Evolutionary conservation across 2,113 vertebrate genomes (phyloP), one percentile per base, ranked within the genome.

Genomic region (Lampris megalopsis): DNA sequence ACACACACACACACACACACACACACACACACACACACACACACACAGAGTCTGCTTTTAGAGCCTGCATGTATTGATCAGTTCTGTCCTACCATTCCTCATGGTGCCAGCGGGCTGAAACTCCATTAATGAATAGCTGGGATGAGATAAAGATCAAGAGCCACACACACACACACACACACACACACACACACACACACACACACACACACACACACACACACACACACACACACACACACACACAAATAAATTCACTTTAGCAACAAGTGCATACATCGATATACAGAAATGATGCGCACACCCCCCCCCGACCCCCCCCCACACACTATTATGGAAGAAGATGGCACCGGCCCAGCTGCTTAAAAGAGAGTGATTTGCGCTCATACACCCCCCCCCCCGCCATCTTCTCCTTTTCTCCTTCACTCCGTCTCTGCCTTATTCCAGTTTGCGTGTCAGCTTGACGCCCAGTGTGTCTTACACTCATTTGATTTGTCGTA

Each of bases 71-170:
- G 48, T 86, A 77, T 86, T 80, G 79, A 86, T 90, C 79, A 40
- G 64, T 68, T 80, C 63, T 76, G 45, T 80, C 58, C 63, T 73
- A 68, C 77, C 77, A 85, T 86, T 87, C 73, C 68, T 75, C 57
- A 41, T 70, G 85, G 79, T 83, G 80, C 73, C 89, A 90, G 63
- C 65, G 53, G 75, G 81, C 74, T 84, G 72, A 81, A 77, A 80
- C 69, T 58, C 71, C 64, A 85, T 85, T 86, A 85, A 86, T 80
- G 78, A 89, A 79, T 79, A 79, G 77, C 65, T 73, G 49, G 71
- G 57, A 50, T 70, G 68, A 84, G 83, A 88, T 81, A 76, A 81
- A 84, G 77, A 80, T 84, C 75, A 64, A n/a, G 49, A 54, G 41
- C 61, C 77, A 76, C 71, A 64, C n/a, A 67, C 68, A 80, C 36